Percentiles rank a stretch among this genome's conserved stretches.
Conservation (phyloP, 2,797 vertebrate genomes). For the Ambastaia sidthimunki region DNA sequence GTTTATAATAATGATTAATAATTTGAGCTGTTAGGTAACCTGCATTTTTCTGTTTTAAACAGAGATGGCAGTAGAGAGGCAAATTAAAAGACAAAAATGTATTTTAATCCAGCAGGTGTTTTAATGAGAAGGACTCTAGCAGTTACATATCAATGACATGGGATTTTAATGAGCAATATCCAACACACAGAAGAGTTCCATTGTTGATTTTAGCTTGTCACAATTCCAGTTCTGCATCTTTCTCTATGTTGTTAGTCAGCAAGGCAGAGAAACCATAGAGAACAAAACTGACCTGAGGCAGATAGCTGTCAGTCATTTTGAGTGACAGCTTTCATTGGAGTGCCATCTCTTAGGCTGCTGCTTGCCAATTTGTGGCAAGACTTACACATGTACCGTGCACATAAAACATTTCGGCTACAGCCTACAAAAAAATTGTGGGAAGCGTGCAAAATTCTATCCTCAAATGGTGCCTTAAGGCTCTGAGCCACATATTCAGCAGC, state of each 20-base stretch:
- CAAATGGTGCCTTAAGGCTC: slow-evolving; percentile 45
- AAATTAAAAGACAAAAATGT: no score
- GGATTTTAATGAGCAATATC: slow-evolving; percentile 38
- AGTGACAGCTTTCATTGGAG: slow-evolving; percentile 54
- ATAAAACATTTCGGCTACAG: slow-evolving; percentile 50
- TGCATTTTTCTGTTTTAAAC: no score
- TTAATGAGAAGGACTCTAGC: background rate
- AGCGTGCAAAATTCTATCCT: slow-evolving; percentile 44
- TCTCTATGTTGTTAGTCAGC: slow-evolving; percentile 28
- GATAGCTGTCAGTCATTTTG: slow-evolving; percentile 55
- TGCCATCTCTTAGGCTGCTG: slow-evolving; percentile 48
- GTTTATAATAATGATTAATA: no score
- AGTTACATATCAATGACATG: slow-evolving; percentile 5
- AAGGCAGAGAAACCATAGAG: slow-evolving; percentile 40
- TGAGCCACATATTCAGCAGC: slow-evolving; percentile 38
- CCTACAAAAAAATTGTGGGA: slow-evolving; percentile 32
- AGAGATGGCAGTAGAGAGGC: no score
- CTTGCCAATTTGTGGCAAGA: slow-evolving; percentile 54
- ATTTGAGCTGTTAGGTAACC: no score
- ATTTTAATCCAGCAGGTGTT: background rate
- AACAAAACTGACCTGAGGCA: slow-evolving; percentile 53
- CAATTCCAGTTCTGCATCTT: slow-evolving; percentile 40
- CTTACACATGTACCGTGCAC: slow-evolving; percentile 40
- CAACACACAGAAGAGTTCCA: slow-evolving; percentile 13
- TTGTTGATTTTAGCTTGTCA: slow-evolving; percentile 41